Base-by-base conservation (phyloP, 2,797 vertebrate species). In the Danio albolineatus region DNA sequence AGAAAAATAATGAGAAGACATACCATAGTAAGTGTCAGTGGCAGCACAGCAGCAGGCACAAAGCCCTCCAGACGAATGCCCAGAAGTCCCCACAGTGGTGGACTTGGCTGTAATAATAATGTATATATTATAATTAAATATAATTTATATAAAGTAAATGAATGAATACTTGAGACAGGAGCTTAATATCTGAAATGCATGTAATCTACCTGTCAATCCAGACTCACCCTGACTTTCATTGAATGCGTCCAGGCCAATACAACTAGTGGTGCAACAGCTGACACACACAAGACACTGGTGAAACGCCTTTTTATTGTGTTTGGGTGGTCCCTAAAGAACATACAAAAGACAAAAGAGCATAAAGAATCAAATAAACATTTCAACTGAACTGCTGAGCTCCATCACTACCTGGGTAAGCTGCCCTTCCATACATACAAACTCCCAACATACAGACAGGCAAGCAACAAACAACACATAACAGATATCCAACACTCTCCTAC, bases 341-440 rank as follows among this genome's bases (percentile, higher is more conserved):
- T 7, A 56, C 49, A 41, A 46, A 73, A 44, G 13, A 28, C 28
- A 28, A 38, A 19, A 76, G 49, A 21, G 41, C 39, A 71, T 49
- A 36, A 21, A 43, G 19, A 13, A 21, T 60, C 7, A 69, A 10
- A 38, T 6, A 51, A 28, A 73, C 38, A 57, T 36, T 59, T 73
- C 28, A 21, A 28, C 39, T 73, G 54, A 28, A 46, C 2, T 56
- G 10, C 14, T 39, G 16, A 41, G 7, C 7, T 56, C 43, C 1
- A 10, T 71, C 51, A 14, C 85, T 88, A 90, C 92, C 93, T 87
- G 77, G 92, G 91, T 76, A 91, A 81, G 78, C 91, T 90, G 86
- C 90, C 94, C 89, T 92, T 93, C 95, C 95, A 95, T 54, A 95
- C 89, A 81, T 96, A 95, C 84, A 95, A 89, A 89, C 95, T 95